Evolutionary conservation across 2,797 vertebrate genomes (phyloP).

Genomic region (Schizothorax lantsangensis): DNA sequence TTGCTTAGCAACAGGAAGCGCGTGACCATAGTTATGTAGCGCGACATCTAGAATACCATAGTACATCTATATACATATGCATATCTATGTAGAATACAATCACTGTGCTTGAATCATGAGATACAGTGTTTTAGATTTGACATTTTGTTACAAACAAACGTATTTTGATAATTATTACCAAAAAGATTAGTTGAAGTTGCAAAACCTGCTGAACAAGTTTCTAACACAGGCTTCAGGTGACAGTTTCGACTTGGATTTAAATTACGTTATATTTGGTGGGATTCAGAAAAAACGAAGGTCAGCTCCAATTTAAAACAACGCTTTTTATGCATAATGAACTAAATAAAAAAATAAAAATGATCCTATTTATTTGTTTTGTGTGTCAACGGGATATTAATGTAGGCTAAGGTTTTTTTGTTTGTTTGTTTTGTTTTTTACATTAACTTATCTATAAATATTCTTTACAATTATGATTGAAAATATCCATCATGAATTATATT

Average conservation of each 20-base stretch:
- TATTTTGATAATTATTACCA: neutral
- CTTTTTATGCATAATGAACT: neutral
- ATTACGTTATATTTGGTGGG: neutral
- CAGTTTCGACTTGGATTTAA: neutral
- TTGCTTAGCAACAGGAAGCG: conserved; percentile 15
- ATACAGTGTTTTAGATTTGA: neutral
- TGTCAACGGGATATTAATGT: neutral
- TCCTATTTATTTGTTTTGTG: neutral
- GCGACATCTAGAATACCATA: neutral
- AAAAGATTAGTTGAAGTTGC: neutral
- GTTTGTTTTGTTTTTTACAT: neutral
- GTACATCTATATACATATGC: no score
- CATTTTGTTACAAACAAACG: neutral
- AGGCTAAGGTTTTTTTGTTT: no score
- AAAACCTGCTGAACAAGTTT: neutral
- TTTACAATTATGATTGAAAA: neutral
- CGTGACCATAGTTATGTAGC: neutral
- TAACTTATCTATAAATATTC: neutral
- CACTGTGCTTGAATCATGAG: neutral
- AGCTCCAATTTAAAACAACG: neutral
- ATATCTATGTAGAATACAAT: neutral
- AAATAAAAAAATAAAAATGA: neutral
- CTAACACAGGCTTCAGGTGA: no score
- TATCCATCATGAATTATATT: neutral
- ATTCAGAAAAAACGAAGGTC: neutral